phyloP scores from a whole-genome alignment of 2,797 vertebrate species.

The Sphenopsis melanotis region DNA sequence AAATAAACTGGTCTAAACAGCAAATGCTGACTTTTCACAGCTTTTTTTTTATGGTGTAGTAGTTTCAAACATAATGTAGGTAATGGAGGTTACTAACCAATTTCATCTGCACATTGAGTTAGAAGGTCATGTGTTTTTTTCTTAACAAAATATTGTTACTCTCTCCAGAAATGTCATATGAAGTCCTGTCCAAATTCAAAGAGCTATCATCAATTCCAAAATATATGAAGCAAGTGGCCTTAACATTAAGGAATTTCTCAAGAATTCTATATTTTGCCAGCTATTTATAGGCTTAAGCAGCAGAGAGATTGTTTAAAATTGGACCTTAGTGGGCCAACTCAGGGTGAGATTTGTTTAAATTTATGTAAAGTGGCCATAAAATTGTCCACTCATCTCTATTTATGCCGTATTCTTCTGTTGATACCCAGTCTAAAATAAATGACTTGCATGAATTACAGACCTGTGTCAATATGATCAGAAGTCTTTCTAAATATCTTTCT shows the following conservation, averaged over 20 bases:
- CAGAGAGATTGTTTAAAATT: background rate
- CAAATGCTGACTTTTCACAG: background rate
- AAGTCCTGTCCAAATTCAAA: background rate
- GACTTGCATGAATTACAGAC: background rate
- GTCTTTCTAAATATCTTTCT: background rate
- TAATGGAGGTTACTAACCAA: background rate
- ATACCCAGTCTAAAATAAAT: background rate
- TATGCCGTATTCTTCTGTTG: background rate
- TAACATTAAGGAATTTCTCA: background rate
- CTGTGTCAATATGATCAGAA: background rate
- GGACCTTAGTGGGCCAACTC: background rate
- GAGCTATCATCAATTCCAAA: background rate
- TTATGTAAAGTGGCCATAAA: background rate
- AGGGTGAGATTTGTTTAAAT: background rate
- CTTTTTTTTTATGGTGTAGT: background rate
- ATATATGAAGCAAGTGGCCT: background rate
- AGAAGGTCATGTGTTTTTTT: background rate
- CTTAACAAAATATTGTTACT: background rate
- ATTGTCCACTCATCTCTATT: background rate
- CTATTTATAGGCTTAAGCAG: background rate
- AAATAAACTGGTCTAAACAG: background rate
- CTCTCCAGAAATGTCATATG: background rate
- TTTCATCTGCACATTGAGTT: background rate
- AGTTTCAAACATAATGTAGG: background rate
- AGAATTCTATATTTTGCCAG: background rate